Conservation (phyloP, 2,888 invertebrate genomes). For the Teinopalpus imperialis region DNA sequence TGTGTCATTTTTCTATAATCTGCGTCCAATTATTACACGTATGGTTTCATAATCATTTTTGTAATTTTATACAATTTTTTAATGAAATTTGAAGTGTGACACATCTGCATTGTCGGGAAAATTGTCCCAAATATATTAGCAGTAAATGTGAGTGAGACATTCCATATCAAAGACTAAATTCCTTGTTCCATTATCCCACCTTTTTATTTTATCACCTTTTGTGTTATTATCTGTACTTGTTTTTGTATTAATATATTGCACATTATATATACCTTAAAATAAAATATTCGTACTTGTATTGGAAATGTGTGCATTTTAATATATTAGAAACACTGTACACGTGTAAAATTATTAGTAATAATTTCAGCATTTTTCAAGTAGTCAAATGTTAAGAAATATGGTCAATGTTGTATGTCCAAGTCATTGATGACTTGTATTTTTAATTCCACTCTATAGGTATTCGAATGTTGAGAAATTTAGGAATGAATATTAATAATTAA, state of each 20-base stretch:
- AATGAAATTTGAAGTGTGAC: slow-evolving; percentile 71
- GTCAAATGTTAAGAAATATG: neutral
- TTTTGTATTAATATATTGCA: neutral
- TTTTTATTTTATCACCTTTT: slow-evolving; percentile 1
- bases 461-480: neutral
- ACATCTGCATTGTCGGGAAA: slow-evolving; percentile 63
- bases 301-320: no score
- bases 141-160: slow-evolving; percentile 76
- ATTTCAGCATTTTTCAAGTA: slow-evolving; percentile 6
- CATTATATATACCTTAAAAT: no score
- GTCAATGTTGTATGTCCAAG: neutral
- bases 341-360: neutral
- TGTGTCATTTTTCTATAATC: slow-evolving; percentile 62
- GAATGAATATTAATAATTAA: slow-evolving; percentile 12
- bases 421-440: no score
- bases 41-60: slow-evolving; percentile 74
- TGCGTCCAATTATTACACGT: slow-evolving; percentile 52
- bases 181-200: slow-evolving; percentile 23
- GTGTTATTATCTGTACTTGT: no score
- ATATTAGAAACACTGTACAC: neutral
- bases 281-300: no score
- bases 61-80: slow-evolving; percentile 80
- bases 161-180: slow-evolving; percentile 66
- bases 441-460: slow-evolving; percentile 12
- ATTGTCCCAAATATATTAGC: slow-evolving; percentile 55